A percentile compares a stretch with the other conserved stretches of the same genome.
Conservation (phyloP, 2,797 vertebrate species). For the Emydoidea blandingii region DNA sequence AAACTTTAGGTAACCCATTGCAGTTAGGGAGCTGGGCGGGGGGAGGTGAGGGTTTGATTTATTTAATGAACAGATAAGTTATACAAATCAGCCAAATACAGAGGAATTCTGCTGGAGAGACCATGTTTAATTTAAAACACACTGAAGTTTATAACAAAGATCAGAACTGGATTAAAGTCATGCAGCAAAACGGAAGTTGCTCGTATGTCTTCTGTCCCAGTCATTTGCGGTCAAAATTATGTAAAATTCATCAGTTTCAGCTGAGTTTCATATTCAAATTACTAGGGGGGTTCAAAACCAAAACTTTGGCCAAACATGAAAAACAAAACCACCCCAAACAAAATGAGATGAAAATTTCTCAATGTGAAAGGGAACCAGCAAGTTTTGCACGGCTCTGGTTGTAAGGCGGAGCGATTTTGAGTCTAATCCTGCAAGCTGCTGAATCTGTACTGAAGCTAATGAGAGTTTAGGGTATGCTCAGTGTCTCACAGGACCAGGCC, state of each 20-base stretch:
- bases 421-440: background rate
- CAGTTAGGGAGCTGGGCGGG: background rate
- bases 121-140: background rate
- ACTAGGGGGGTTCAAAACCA: no score
- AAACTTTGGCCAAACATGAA: no score
- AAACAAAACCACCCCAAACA: background rate
- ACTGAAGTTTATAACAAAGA: background rate
- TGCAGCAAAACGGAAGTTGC: background rate
- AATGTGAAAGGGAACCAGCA: constrained; percentile 3
- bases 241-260: background rate
- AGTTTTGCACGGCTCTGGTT: background rate
- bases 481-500: background rate
- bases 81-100: background rate
- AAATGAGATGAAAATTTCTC: background rate
- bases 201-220: background rate
- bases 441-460: background rate
- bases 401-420: background rate
- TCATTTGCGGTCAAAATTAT: background rate
- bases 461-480: fast-evolving
- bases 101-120: background rate
- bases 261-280: background rate
- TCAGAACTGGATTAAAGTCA: background rate
- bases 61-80: background rate
- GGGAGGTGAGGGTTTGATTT: background rate
- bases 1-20: background rate